These are phyloP conservation scores for Bufo bufo DNA, from an alignment of 2,113 vertebrate species.

Conservation along the genomic window DNA sequence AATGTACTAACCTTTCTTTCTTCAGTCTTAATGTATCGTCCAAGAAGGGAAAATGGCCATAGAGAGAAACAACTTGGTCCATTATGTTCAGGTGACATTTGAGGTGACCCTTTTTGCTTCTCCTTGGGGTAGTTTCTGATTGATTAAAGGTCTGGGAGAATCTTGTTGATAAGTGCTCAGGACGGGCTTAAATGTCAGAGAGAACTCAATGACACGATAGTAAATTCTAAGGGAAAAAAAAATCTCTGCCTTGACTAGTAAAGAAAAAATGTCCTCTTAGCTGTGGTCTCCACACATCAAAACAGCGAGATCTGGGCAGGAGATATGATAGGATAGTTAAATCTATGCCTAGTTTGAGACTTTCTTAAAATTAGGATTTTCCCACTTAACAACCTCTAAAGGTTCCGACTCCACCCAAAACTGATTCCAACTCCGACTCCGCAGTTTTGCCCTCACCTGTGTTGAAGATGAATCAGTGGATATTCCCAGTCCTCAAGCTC, in stretches of 20 bases:
- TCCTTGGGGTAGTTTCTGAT: not conserved
- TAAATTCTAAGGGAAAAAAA: not conserved
- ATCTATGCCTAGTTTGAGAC: too few relatives aligned
- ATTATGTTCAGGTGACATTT: conserved; percentile 50
- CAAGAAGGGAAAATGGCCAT: not conserved
- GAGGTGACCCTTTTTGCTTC: conserved; percentile 11
- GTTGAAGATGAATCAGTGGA: too few relatives aligned
- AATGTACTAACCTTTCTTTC: conserved; percentile 19
- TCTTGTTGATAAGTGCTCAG: not conserved
- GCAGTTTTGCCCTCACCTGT: too few relatives aligned
- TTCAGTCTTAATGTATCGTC: not conserved
- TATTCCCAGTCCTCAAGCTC: too few relatives aligned
- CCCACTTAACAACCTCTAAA: too few relatives aligned
- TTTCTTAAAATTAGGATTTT: too few relatives aligned
- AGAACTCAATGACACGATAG: not conserved
- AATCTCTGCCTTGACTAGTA: not conserved
- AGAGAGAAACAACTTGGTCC: not conserved
- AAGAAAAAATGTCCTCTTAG: not conserved
- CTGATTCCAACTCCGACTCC: too few relatives aligned
- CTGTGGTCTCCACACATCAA: not conserved
- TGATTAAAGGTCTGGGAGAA: not conserved
- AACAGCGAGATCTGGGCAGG: not conserved
- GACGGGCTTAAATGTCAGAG: not conserved
- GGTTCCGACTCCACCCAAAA: too few relatives aligned
- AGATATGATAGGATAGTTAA: too few relatives aligned